Evolutionary conservation across 2,888 invertebrate species (phyloP).

Genomic region (Chrysolina haemoptera): DNA sequence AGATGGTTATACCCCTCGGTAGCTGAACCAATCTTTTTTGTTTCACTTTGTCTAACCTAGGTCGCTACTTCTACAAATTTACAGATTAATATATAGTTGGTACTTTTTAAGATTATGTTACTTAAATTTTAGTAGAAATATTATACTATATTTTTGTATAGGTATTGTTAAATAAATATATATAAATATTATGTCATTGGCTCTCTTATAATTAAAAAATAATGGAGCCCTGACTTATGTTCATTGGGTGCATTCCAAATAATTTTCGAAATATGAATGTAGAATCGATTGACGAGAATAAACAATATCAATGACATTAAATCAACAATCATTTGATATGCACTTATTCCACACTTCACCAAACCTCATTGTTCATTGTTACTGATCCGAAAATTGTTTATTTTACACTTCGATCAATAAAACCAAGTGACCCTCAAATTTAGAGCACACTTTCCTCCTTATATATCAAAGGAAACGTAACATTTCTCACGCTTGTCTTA

Average conservation of each 20-base stretch:
- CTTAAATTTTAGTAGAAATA: constrained; percentile 69
- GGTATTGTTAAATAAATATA: constrained; percentile 66
- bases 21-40: constrained; percentile 55
- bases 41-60: constrained; percentile 57
- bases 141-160: constrained; percentile 66
- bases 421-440: not conserved
- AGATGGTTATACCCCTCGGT: constrained; percentile 55
- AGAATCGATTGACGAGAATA: constrained; percentile 5
- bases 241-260: constrained; percentile 38
- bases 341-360: constrained; percentile 3
- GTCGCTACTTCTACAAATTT: constrained; percentile 65
- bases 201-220: constrained; percentile 58
- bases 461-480: not conserved
- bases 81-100: constrained; percentile 75
- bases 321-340: constrained; percentile 20
- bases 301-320: constrained; percentile 20
- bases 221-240: constrained; percentile 51
- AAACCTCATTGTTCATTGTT: not conserved
- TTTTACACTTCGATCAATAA: not conserved
- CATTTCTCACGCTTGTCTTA: too few relatives aligned
- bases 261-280: constrained; percentile 11
- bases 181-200: constrained; percentile 64
- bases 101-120: constrained; percentile 75
- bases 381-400: not conserved
- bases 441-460: not conserved